Conservation (phyloP, 2,113 vertebrate genomes). For the Terrapene triunguis region DNA sequence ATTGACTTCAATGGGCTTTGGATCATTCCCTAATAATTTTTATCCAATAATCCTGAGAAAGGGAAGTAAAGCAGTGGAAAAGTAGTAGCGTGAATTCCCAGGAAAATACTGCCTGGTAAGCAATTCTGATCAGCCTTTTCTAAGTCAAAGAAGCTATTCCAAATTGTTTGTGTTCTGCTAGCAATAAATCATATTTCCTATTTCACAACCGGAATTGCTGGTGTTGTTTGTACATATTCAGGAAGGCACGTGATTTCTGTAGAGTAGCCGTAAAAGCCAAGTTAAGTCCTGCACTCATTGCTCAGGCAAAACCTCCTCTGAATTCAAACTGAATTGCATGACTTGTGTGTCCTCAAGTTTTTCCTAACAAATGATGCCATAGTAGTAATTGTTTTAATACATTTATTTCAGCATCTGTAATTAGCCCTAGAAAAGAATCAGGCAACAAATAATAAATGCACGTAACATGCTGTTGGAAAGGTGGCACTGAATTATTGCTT, state of each 20-base stretch:
- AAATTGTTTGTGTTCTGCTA: background rate
- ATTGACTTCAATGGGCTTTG: background rate
- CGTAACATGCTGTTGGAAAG: background rate
- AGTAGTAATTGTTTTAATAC: background rate
- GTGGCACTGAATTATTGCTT: background rate
- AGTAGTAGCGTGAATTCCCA: background rate
- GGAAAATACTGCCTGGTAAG: background rate
- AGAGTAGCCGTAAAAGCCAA: background rate
- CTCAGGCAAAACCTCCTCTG: background rate
- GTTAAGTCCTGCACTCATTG: background rate
- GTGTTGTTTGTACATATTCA: background rate
- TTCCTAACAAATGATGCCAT: background rate
- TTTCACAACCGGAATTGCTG: background rate
- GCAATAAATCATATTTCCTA: background rate
- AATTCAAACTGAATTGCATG: background rate
- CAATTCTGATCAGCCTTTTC: background rate
- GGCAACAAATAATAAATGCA: too few relatives aligned
- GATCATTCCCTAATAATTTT: background rate
- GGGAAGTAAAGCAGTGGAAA: background rate
- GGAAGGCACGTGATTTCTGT: background rate
- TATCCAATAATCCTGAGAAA: background rate
- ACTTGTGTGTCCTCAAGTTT: too few relatives aligned
- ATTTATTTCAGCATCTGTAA: background rate
- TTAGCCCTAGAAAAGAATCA: background rate
- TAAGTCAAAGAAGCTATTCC: background rate